These are phyloP conservation scores for Sphenopsis melanotis DNA, from an alignment of 2,797 vertebrate species.

Conservation along the genomic window DNA sequence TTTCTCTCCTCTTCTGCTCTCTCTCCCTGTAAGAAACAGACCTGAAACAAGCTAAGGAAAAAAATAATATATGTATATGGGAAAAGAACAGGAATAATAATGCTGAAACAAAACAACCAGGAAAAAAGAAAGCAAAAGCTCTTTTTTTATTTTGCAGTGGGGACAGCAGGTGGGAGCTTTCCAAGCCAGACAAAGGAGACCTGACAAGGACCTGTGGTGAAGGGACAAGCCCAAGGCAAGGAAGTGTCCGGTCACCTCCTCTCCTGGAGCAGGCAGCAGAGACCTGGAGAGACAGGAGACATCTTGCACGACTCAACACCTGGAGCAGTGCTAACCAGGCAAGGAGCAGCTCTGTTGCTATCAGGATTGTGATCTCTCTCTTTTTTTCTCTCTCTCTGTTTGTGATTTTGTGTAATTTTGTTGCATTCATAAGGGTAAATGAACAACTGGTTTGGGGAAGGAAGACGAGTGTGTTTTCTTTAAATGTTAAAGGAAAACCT, in stretches of 20 bases:
- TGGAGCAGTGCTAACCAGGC: conserved; percentile 51
- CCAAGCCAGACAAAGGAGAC: conserved; percentile 50
- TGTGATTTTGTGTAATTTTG: neutral
- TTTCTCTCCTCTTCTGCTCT: neutral
- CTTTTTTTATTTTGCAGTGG: neutral
- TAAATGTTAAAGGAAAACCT: neutral
- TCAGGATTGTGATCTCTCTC: neutral
- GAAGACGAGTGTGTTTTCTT: neutral
- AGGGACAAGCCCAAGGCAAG: conserved; percentile 17
- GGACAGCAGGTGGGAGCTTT: conserved; percentile 2
- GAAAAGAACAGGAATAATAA: conserved; percentile 11
- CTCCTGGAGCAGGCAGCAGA: conserved; percentile 15
- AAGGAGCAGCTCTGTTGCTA: conserved; percentile 14
- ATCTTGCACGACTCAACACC: conserved; percentile 19
- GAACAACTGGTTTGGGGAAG: neutral
- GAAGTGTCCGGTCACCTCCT: neutral
- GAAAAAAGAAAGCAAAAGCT: neutral
- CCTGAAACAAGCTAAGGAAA: neutral
- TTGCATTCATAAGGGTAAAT: neutral
- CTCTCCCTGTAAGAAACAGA: conserved; percentile 37
- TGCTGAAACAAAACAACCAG: neutral
- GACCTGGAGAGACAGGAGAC: conserved; percentile 39
- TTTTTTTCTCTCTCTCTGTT: neutral
- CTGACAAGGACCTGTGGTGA: conserved; percentile 14
- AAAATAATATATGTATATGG: neutral